phyloP scores from a whole-genome alignment of 2,113 vertebrate species.

The Thryonomys swinderianus region DNA sequence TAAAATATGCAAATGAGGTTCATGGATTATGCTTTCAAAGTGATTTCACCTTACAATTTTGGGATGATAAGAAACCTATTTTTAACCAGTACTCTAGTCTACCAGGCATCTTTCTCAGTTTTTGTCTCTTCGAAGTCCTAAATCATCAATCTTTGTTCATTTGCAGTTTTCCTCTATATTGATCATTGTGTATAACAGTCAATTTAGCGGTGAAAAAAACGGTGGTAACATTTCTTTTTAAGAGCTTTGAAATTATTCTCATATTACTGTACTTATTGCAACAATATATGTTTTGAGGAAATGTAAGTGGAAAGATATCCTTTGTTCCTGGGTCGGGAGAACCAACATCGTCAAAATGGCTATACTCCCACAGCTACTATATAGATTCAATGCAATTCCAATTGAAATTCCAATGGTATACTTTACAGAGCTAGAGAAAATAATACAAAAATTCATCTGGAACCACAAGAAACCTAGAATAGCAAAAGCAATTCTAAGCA shows the following conservation, averaged over 20 bases:
- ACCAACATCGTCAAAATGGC: no score
- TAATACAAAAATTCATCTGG: no score
- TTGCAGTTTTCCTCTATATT: neutral
- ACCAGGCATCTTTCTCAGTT: neutral
- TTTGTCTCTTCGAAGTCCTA: neutral
- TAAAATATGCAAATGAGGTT: slow-evolving; percentile 16
- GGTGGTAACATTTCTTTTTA: neutral
- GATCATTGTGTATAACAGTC: neutral
- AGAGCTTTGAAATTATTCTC: neutral
- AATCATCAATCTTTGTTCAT: neutral
- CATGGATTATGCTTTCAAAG: neutral
- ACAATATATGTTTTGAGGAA: neutral
- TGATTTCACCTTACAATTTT: neutral
- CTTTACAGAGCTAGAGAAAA: no score
- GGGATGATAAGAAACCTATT: neutral
- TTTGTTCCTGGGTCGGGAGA: no score
- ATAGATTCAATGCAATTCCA: no score
- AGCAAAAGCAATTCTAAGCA: no score
- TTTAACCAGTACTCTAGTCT: neutral
- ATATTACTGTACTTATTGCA: neutral
- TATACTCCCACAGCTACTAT: no score
- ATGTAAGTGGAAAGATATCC: no score
- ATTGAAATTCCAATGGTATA: no score
- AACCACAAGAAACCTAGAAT: no score
- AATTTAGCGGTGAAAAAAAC: neutral